A percentile compares a stretch with the other conserved stretches of the same genome.
phyloP scores from a whole-genome alignment of 1,140 invertebrate species.

The Papilio glaucus region DNA sequence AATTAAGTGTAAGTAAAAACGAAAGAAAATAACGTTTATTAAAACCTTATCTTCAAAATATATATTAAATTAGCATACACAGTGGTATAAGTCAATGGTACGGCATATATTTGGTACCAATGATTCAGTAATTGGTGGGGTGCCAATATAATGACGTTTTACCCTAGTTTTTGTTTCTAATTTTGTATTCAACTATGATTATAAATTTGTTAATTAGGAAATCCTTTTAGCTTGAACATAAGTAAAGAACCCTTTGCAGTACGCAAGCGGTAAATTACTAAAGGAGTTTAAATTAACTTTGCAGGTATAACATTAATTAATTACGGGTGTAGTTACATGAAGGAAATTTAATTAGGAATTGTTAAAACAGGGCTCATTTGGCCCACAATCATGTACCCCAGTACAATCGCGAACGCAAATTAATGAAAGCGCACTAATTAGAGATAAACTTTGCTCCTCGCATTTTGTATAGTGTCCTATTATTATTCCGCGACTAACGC shows the following conservation, averaged over 20 bases:
- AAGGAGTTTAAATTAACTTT: slow-evolving; percentile 35
- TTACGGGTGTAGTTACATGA: slow-evolving; percentile 22
- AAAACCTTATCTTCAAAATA: no score
- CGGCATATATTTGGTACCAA: no score
- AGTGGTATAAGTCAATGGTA: no score
- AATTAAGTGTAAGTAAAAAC: no score
- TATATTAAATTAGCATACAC: no score
- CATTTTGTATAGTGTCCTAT: slow-evolving; percentile 46
- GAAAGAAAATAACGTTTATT: no score
- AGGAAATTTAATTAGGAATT: slow-evolving; percentile 37
- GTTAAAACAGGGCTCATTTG: slow-evolving; percentile 31
- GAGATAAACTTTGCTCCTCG: slow-evolving; percentile 43
- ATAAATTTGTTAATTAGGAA: slow-evolving; percentile 16
- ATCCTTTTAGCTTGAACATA: not conserved
- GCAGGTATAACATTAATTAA: slow-evolving; percentile 30
- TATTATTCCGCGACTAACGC: slow-evolving; percentile 62
- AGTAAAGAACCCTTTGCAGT: not conserved
- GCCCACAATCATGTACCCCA: slow-evolving; percentile 23
- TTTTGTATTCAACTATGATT: not conserved
- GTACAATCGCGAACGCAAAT: slow-evolving; percentile 38
- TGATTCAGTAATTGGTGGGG: no score
- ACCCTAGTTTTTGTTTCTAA: not conserved
- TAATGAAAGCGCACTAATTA: slow-evolving; percentile 45
- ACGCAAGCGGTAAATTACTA: not conserved
- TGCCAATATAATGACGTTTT: no score